Base-by-base conservation (phyloP, 23 tunicate genomes). In the Halocynthia roretzi region DNA sequence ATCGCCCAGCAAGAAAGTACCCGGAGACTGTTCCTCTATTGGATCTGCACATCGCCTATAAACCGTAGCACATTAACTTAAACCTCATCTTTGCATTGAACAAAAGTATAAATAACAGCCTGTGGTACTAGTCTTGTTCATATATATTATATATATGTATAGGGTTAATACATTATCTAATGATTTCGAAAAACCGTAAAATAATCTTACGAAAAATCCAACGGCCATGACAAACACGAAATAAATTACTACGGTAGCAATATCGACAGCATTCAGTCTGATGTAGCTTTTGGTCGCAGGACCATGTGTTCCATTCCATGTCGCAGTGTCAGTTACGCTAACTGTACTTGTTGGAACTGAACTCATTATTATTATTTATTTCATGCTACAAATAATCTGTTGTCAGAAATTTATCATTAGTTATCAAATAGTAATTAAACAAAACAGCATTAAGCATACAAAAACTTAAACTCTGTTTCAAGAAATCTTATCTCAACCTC, bases 1-100 rank as follows among this genome's bases (percentile, higher is more conserved):
- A 76, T 66, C 97, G 76, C 63, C 97, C 97, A 57, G 90, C 97
- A 66, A 91, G 61, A 51, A 91, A 91, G 58, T 90, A 90, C 22
- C 96, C 96, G 31, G 81, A 83, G 5, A 88, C 87, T 6, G 95
- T 83, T 14, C 95, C 95, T 51, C 95, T 72, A 68, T 88, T 83
- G 23, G 87, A 83, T 66, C 95, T 76, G 61, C 95, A 88, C 95
- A 83, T 88, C 40, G 95, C 95, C 95, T 88, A 70, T 8, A 76
- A 58, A 12, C 6, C 44, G 44, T 31, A 31, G 44, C 44, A 58
- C 50, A 60, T 72, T 6, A 12, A 15, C 14, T 15, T 15, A 68
- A 20, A 68, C 18, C 5, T 68, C 20, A 19, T 68, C 2, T 15
- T 58, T 58, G 63, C n/a, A 14, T 14, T 15, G 63, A n/a, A 58